phyloP scores from a whole-genome alignment of 2,888 invertebrate species.

The Malthinus flaveolus region DNA sequence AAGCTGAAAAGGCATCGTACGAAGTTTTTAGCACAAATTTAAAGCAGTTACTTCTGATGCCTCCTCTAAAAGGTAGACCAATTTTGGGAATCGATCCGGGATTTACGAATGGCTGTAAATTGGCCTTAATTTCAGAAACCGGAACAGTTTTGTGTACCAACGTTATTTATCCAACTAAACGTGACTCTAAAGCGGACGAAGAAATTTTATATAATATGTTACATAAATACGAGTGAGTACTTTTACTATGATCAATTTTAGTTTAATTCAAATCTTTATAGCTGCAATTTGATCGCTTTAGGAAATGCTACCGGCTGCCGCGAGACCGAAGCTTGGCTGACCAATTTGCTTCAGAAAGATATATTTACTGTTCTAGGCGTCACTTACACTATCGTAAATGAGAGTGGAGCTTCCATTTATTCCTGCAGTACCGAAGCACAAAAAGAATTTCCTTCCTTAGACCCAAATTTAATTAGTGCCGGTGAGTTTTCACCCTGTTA shows the following conservation, averaged over 20 bases:
- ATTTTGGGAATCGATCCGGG: constrained; percentile 92
- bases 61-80: constrained; percentile 77
- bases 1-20: constrained; percentile 81
- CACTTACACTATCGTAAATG: constrained; percentile 82
- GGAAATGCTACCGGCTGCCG: constrained; percentile 92
- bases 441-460: constrained; percentile 82
- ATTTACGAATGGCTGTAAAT: constrained; percentile 85
- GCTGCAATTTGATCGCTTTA: constrained; percentile 80
- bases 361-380: constrained; percentile 63
- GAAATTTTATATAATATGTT: constrained; percentile 60
- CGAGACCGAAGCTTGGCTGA: constrained; percentile 79
- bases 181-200: constrained; percentile 54
- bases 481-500: constrained; percentile 50
- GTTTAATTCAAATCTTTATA: constrained; percentile 47
- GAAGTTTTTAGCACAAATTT: constrained; percentile 85
- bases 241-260: not conserved
- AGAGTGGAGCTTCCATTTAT: constrained; percentile 91
- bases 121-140: constrained; percentile 75
- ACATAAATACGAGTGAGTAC: constrained; percentile 59
- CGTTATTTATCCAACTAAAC: constrained; percentile 68
- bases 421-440: constrained; percentile 84
- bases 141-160: constrained; percentile 71
- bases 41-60: constrained; percentile 77
- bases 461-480: constrained; percentile 80
- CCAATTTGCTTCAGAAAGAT: constrained; percentile 60